Evolutionary conservation across 2,113 vertebrate species (phyloP), one percentile per base, ranked within the genome.

Genomic region (Lontra canadensis): DNA sequence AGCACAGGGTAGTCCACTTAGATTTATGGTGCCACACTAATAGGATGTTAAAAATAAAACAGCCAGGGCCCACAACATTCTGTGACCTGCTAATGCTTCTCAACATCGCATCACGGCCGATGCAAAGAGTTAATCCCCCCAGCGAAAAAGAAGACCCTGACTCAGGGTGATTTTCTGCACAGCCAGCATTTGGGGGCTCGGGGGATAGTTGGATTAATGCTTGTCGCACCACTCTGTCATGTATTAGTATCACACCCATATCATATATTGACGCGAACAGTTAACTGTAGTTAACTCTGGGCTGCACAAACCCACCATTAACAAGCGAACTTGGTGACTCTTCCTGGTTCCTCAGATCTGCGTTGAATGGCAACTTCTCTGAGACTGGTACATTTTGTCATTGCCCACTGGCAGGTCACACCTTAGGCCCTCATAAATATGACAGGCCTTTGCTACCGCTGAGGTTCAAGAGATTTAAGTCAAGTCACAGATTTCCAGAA

Each of bases 11-110:
- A 18, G 57, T 86, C 59, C 57, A 83, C 79, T 47, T 26, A 20
- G 49, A 96, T 52, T 93, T 84, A 94, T 0, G 36, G 61, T 14
- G 31, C 71, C 65, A 55, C 14, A 26, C 74, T 73, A 95, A 49
- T 10, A 44, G 67, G 57, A 71, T 31, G n/a, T 83, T 67, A 94
- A 88, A 86, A 81, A 86, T 65, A 96, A 95, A 95, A 81, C 6
- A 44, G 26, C 36, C 47, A 42, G 21, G 81, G 59, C 63, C 83
- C 80, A 65, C 36, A 39, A 63, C 87, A 18, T 55, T 44, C 80
- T n/a, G 71, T 78, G 71, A 94, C 57, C 52, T 52, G 20, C 63
- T 31, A 52, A 34, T 7, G 63, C 69, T n/a, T 95, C 88, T 92
- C 69, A 31, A 69, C 94, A 21, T 21, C n/a, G 0, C 18, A 49